Conservation (phyloP, 2,797 vertebrate genomes). For the Orestias chungarensis region DNA sequence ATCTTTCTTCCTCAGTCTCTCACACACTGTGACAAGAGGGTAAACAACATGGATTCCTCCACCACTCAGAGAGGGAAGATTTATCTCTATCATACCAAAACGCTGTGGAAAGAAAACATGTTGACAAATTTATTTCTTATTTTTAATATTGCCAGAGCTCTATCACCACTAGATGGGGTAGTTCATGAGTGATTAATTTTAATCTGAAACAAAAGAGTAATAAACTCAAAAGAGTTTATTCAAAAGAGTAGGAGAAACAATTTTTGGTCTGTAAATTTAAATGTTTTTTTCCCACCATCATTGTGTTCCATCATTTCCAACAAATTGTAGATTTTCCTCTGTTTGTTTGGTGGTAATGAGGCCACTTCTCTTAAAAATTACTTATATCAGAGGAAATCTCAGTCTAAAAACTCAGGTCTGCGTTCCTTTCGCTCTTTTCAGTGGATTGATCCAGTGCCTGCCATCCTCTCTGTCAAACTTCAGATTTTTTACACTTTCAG, state of each 20-base stretch:
- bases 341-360: background rate
- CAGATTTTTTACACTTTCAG: background rate
- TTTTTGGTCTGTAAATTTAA: too few relatives aligned
- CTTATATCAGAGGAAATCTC: conserved; percentile 12
- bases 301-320: background rate
- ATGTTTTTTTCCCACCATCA: too few relatives aligned
- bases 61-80: background rate
- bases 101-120: background rate
- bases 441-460: conserved; percentile 16
- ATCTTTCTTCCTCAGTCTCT: conserved; percentile 1
- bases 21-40: background rate
- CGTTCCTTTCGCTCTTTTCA: too few relatives aligned
- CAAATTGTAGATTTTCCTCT: background rate
- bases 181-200: conserved; percentile 29
- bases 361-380: conserved; percentile 6
- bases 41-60: conserved; percentile 15
- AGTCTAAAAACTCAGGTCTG: too few relatives aligned
- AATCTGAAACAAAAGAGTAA: conserved; percentile 4
- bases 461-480: background rate
- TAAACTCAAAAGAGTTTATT: background rate
- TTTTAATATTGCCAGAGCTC: conserved; percentile 4
- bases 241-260: background rate
- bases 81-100: background rate
- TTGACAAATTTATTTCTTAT: background rate
- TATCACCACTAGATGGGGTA: conserved; percentile 74